Evolutionary conservation across 2,797 vertebrate species (phyloP), one percentile per base, ranked within the genome.

Genomic region (Epinephelus malabaricus): DNA sequence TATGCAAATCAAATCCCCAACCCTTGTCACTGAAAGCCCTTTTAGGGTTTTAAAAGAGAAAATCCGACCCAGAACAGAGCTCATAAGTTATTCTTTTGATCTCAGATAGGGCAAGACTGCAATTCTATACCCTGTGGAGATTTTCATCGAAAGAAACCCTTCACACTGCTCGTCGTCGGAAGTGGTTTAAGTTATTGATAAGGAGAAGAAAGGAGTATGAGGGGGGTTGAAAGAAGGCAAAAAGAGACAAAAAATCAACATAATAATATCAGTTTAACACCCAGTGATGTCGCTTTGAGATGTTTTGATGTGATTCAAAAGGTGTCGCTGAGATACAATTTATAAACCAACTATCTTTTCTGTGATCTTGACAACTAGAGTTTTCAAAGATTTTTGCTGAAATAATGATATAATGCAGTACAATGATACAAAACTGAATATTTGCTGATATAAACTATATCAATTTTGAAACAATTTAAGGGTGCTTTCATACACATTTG

Each of bases 1-100:
- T 86, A 86, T 89, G 91, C 90, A 92, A 92, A 92, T 92, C 89
- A 90, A 78, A 86, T 76, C 84, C 79, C 69, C 54, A 78, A 55
- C 74, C 50, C 77, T 78, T 82, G 84, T 78, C 86, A 79, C 58
- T 72, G 83, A 83, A 73, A 86, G 69, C 66, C 60, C 78, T 78
- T 84, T 87, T 82, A 67, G 72, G 79, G 58, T 43, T 65, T 85
- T 73, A 72, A 82, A 76, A 68, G 34, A 81, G 73, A 85, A 89
- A 88, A 81, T 73, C 69, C 78, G 14, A 81, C 74, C 79, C 21
- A 43, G 45, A 78, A 77, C 78, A 49, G 55, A 85, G 71, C 71
- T 78, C 68, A 59, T 72, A 79, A 74, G 74, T 85, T 88, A 80
- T 86, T 90, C 81, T 85, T 90, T 87, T 91, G 85, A 89, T 92